Base-by-base conservation (phyloP, 2,888 invertebrate species). In the Caenorhabditis macrosperma region DNA sequence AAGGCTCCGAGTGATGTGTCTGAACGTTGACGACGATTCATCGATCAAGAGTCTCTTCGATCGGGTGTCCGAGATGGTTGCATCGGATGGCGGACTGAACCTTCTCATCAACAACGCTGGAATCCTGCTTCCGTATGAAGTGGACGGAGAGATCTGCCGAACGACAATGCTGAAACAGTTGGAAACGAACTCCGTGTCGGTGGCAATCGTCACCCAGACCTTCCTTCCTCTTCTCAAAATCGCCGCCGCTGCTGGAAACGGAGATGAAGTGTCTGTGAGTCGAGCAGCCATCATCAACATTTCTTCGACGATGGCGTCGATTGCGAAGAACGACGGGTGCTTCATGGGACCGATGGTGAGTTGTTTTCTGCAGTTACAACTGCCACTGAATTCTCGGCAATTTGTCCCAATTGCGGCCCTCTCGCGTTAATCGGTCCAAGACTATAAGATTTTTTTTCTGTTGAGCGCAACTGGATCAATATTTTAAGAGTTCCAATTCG, bases 231-330 rank as follows among this genome's bases (percentile, higher is more conserved):
- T 84, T 10, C 61, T 84, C 9, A 68, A 81, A 52, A 74, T 48
- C n/a, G 75, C 84, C 1, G 68, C 82, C 1, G 44, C 24, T 1
- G 5, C 15, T 0, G 24, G 2, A 17, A 17, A 50, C 3, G 52
- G 61, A n/a, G 78, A 78, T 1, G 61, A 57, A 5, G 55, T 82
- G 15, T 69, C 75, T 10, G 60, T 78, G 12, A 52, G 79, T 48
- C 44, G 83, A 15, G 75, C 86, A 0, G 84, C 84, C 10, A 81
- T 86, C 20, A 69, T 86, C 10, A 84, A 86, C 48, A 86, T 86
- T 50, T 84, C 86, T 1, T 82, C 82, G n/a, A 82, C 83, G 1
- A 71, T 75, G 41, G 86, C 74, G 1, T 83, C 83, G 1, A 80
- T 86, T 63, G 67, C 50, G 33, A 76, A 67, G 38, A 81, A 74